Base-by-base conservation (phyloP, 2,888 invertebrate genomes). In the Amorpha juglandis region DNA sequence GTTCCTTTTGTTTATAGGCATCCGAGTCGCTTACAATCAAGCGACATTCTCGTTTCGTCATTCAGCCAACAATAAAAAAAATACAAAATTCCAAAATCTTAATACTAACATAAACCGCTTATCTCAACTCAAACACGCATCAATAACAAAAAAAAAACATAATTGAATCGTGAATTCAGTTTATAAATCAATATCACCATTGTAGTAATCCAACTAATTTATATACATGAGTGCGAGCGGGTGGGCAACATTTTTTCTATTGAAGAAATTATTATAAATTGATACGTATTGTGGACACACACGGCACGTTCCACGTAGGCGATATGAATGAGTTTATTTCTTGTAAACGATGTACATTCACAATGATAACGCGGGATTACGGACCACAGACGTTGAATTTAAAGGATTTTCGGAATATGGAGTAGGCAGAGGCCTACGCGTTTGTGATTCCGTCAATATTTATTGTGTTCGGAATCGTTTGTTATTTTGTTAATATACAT, bases 211-310 rank as follows among this genome's bases (percentile, higher is more conserved):
- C 58, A 42, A 53, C 63, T 51, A 50, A 68, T 67, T 69, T 68
- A 69, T 73, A 75, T 75, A 58, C 64, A 19, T 50, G 50, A 50
- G 19, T 50, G 14, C n/a, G 45, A 45, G 33, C 52, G 53, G 63
- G 52, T 53, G 42, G 50, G 45, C 51, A 52, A 63, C 19, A 19
- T 77, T 69, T 72, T 66, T 73, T 67, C 78, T 74, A 78, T 85
- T 87, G 87, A 81, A 81, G 81, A 80, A 85, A 88, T 87, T 85
- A 87, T 88, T 82, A 81, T 84, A 86, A 86, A 84, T 83, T 81
- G 87, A 73, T 71, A 72, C 69, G 68, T 73, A 71, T 68, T 68
- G 63, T 63, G 16, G 47, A 38, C 42, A 65, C 65, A 67, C 58
- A 63, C 62, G 52, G 45, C 58, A 67, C 55, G 52, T 35, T 66